Evolutionary conservation across 2,113 vertebrate genomes (phyloP), one percentile per base, ranked within the genome.

Genomic region (Pterocles gutturalis): DNA sequence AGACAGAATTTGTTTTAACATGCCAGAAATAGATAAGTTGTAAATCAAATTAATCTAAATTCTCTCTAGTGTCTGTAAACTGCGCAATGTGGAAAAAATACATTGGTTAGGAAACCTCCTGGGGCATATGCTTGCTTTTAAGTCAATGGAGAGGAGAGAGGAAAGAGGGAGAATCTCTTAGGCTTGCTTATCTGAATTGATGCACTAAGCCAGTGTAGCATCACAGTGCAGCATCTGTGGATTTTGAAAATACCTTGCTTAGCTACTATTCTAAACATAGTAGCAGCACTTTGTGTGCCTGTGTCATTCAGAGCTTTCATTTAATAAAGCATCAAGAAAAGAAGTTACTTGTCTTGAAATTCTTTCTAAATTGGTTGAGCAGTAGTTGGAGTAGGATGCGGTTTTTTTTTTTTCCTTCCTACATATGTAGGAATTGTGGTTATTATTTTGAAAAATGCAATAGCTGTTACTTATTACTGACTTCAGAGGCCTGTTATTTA

Each of bases 231-330:
- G 91, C 95, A 73, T 90, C 83, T 51, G n/a, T 96, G 67, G 66
- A 90, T 93, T 97, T 84, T 95, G 82, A 57, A 86, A 69, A 55
- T 55, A 25, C 36, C 95, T 81, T 97, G 81, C 96, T 97, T 97
- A 94, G 95, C 92, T 93, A 53, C 94, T 91, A 54, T 80, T 97
- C 97, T 97, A 97, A 97, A 97, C 84, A 97, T 96, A 98, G 97
- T 77, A 84, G n/a, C 79, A 95, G 79, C 33, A 48, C 87, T 91
- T 87, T 22, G 15, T 71, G 70, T 90, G 90, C 89, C 48, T 67
- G 17, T 93, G 93, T 93, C 89, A 51, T 95, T 96, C 94, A 96
- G 60, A 88, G 57, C 69, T 64, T 80, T 66, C 3, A 8, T 87
- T 93, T 83, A 87, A 64, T 91, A 93, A 88, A 87, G 61, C 31